Conservation (phyloP, 2,113 vertebrate genomes). For the Gymnarchus niloticus region DNA sequence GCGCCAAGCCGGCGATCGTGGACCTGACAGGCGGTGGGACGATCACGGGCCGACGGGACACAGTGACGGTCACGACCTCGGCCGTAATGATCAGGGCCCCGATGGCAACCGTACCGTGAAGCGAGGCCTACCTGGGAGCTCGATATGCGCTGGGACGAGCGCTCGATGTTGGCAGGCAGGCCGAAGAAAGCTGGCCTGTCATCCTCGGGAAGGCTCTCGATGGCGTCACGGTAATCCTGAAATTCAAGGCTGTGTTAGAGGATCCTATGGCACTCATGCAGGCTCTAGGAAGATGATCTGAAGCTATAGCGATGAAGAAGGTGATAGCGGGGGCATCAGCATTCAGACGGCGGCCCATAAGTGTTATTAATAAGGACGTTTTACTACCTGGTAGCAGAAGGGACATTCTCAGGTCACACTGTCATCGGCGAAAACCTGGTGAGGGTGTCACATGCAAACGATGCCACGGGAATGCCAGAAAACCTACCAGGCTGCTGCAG, state of each 20-base stretch:
- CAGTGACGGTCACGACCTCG: neutral
- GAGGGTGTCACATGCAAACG: neutral
- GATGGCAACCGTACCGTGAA: conserved; percentile 8
- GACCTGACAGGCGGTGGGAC: too few relatives aligned
- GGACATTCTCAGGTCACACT: neutral
- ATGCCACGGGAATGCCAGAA: neutral
- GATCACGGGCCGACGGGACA: too few relatives aligned
- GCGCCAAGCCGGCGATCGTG: too few relatives aligned
- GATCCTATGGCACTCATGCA: neutral
- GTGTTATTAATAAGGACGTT: neutral
- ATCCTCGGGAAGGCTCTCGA: conserved; percentile 88
- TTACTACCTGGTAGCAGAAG: neutral
- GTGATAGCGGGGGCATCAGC: neutral
- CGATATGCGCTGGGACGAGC: conserved; percentile 85
- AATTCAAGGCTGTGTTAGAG: neutral
- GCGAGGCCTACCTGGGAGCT: conserved; percentile 77
- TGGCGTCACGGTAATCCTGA: conserved; percentile 82
- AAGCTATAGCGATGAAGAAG: too few relatives aligned
- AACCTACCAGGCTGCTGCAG: conserved; percentile 82
- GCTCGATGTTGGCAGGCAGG: conserved; percentile 88
- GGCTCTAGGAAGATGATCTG: too few relatives aligned
- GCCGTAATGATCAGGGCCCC: conserved; percentile 1
- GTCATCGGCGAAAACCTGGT: neutral
- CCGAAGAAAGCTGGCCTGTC: conserved; percentile 92
- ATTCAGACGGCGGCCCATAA: neutral